Base-by-base conservation (phyloP, 2,888 invertebrate species). In the Agriotes lineatus region DNA sequence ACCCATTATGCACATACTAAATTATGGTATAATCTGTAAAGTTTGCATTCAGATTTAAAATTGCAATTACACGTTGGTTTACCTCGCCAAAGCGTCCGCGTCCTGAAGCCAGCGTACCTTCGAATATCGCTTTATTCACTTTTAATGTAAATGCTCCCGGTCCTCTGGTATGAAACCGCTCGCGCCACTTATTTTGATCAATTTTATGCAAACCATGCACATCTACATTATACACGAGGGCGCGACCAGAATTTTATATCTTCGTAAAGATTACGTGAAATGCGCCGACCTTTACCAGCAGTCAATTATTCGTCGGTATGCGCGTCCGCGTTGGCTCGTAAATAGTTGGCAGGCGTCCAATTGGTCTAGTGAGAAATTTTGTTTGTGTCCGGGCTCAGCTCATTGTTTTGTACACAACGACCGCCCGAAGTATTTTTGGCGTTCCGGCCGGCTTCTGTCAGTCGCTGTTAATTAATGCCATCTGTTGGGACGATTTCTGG, bases 261-360 rank as follows among this genome's bases (percentile, higher is more conserved):
- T 52, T 16, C 33, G 18, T 52, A 52, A 52, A 52, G 52, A 52
- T 52, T 52, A 52, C 52, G 33, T 52, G 52, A 52, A 52, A 33
- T 52, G 33, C 33, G 52, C 52, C 52, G 12, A 52, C 14, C 3
- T 14, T 6, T 22, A 33, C 56, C 14, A 39, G 25, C 4, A 56
- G 22, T 56, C 56, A 56, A 56, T 56, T 52, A 52, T 52, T 56
- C 22, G 56, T 19, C 39, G 56, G 37, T 18, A 22, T 48, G 56
- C 39, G 25, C 14, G 9, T 35, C 39, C 19, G 52, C 14, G 20
- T 56, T n/a, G 33, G 37, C 20, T 39, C 56, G 56, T 22, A 56
- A 56, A 56, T 56, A 56, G 56, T 56, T 56, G 56, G 56, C 56
- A 37, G 7, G 4, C 14, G 22, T 5, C 56, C 56, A 56, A 48